Evolutionary conservation across 1,140 invertebrate species (phyloP).

Genomic region (Chironomus tepperi): DNA sequence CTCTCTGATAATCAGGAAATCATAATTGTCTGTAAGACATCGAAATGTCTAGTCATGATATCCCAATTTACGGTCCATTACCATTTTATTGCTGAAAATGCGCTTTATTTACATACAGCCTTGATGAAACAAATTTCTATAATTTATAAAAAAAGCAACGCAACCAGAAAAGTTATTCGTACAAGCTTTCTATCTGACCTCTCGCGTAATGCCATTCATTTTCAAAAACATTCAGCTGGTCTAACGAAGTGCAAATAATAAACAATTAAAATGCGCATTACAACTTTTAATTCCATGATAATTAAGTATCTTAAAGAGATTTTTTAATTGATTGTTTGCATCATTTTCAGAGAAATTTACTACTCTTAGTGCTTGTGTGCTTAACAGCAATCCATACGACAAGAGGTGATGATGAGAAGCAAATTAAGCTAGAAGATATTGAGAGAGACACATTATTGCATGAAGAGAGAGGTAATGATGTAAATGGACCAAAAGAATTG

Average conservation of each 20-base stretch:
- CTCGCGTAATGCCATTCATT: neutral
- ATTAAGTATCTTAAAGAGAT: neutral
- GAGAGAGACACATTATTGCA: conserved; percentile 25
- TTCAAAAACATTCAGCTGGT: neutral
- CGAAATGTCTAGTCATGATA: too few species aligned
- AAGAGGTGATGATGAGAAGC: conserved; percentile 11
- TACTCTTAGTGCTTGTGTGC: neutral
- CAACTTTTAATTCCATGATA: neutral
- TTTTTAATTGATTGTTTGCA: neutral
- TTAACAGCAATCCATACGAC: neutral
- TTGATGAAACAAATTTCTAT: too few species aligned
- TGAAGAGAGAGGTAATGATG: conserved; percentile 6
- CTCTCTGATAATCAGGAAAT: too few species aligned
- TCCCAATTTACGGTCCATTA: too few species aligned
- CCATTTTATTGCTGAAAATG: too few species aligned
- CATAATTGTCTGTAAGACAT: too few species aligned
- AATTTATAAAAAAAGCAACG: too few species aligned
- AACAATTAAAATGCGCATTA: neutral
- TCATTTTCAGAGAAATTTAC: neutral
- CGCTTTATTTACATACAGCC: too few species aligned
- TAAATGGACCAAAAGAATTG: conserved; percentile 20
- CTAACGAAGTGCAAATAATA: neutral
- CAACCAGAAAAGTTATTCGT: neutral
- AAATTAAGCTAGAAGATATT: conserved; percentile 27
- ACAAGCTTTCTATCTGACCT: conserved; percentile 6